Evolutionary conservation across 2,888 invertebrate species (phyloP), one percentile per base, ranked within the genome.

Genomic region (Spisula solida): DNA sequence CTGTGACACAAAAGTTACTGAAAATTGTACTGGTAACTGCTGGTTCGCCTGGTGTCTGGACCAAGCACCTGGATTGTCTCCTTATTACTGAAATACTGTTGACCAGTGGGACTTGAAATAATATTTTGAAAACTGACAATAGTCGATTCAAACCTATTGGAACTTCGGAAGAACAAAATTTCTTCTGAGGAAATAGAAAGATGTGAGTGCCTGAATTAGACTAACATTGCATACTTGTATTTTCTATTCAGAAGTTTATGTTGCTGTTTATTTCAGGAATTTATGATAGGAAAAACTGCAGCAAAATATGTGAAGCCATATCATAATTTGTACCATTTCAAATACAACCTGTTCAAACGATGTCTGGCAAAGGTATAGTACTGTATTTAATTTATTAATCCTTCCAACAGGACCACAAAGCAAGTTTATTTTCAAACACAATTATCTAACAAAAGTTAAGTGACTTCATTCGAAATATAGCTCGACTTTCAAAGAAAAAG

Each of bases 311-410:
- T 96, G 81, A 91, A 93, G 25, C 92, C 94, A 79, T 96, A 96
- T 87, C 96, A 96, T 90, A 94, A 94, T 86, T 93, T 96, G 78
- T 95, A 95, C 84, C 96, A 96, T 90, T 96, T 95, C 93, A 96
- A 96, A 91, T 96, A 95, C 88, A 94, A 95, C 85, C 91, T 96
- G 66, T 95, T 94, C 92, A 94, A 95, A 91, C 93, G 95, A 47
- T 96, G 96, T 90, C 92, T 92, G 79, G 95, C 85, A 14, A 85
- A 85, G 85, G 85, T 85, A n/a, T 18, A 25, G 51, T 29, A 56
- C 29, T 34, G 34, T 47, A 78, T 34, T 78, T 75, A 75, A 5
- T 41, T 41, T 41, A 41, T 41, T 2, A 41, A 5, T 41, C 8
- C 41, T 41, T 41, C 8, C 41, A 2, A 41, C 8, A 41, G 41